Conservation (phyloP, 2,888 invertebrate species). For the Dryomyza anilis region DNA sequence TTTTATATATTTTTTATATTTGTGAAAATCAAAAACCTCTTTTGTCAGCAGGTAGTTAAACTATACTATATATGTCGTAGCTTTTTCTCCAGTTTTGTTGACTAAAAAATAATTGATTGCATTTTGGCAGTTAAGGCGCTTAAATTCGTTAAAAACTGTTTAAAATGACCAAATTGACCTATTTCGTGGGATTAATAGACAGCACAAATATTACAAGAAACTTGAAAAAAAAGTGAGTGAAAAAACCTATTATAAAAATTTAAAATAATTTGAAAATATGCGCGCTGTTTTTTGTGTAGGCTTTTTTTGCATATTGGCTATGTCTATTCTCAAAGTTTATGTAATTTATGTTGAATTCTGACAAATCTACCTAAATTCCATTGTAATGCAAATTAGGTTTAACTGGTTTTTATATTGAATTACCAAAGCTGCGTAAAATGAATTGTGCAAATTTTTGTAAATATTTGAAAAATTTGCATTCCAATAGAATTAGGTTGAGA, state of each 20-base stretch:
- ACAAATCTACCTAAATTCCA: too few relatives aligned
- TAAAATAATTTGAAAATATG: neutral
- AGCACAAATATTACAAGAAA: neutral
- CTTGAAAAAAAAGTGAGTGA: too few relatives aligned
- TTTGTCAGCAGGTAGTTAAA: neutral
- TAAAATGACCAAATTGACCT: neutral
- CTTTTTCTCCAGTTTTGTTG: neutral
- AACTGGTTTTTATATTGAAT: too few relatives aligned
- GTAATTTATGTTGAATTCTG: too few relatives aligned
- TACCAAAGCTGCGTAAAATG: too few relatives aligned
- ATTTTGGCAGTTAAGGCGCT: neutral
- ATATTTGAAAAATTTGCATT: neutral
- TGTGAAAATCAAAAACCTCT: neutral
- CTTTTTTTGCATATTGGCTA: neutral
- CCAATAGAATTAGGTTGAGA: too few relatives aligned
- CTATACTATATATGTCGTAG: neutral
- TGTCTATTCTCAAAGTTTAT: neutral
- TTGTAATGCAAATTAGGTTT: too few relatives aligned
- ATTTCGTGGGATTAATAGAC: neutral
- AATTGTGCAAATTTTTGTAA: neutral
- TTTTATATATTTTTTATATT: neutral
- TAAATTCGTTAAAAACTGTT: neutral
- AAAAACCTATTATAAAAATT: neutral
- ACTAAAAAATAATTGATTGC: slow-evolving; percentile 4
- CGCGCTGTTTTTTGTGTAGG: neutral